Evolutionary conservation across 2,113 vertebrate genomes (phyloP), one percentile per base, ranked within the genome.

Genomic region (Xiphophorus hellerii): DNA sequence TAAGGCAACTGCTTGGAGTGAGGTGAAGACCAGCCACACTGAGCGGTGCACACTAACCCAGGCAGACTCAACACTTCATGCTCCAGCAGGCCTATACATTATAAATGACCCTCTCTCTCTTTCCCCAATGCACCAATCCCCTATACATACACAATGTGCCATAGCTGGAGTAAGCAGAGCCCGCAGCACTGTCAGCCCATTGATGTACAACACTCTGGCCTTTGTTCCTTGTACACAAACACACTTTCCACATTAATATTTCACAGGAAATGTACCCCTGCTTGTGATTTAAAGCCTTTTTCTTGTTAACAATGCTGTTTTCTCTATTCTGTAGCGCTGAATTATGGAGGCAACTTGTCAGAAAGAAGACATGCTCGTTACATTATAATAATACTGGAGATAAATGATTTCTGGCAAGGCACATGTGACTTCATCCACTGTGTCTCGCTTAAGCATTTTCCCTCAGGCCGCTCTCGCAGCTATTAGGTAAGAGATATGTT

Each of bases 171-270:
- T 91, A 92, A 92, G 88, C 89, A 90, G 89, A 85, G 88, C 90
- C 88, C 75, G 84, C 91, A 91, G 90, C 91, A 84, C 88, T 90
- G 89, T 92, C 89, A 92, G 85, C 77, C 89, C 86, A 88, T 88
- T 93, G 92, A 93, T 93, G 93, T 93, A 92, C 90, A 93, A 93
- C 94, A 94, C 89, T 89, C 92, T 90, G 90, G 85, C 91, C 90
- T 92, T 90, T 93, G 91, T 93, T 94, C 90, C 83, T 83, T 82
- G 92, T 88, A 92, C 92, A 93, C 91, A 93, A 95, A 94, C 94
- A 93, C 90, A 92, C 87, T 93, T 94, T 92, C 88, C 87, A 90
- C 93, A 94, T 95, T 82, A 95, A 95, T 95, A 94, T 94, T 95
- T 94, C 83, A 95, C 88, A 86, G 84, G 85, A 93, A 92, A 92